Base-by-base conservation (phyloP, 2,113 vertebrate genomes). In the Triplophysa rosa region DNA sequence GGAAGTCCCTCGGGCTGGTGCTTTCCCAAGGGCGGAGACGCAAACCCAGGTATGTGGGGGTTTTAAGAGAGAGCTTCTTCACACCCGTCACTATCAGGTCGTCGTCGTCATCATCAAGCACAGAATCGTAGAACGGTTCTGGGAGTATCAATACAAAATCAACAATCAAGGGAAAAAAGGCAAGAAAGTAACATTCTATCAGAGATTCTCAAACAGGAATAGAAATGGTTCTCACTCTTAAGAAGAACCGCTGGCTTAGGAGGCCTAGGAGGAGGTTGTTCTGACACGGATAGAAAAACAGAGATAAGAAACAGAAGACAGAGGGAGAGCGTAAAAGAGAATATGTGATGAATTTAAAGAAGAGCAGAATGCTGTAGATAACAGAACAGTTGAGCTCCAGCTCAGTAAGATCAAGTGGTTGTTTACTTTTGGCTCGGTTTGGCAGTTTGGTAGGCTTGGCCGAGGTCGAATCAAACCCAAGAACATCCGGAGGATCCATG, bases 401-500 rank as follows among this genome's bases (percentile, higher is more conserved):
- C 33, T 80, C 45, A 72, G 19, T 17, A 56, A 74, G 8, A 40
- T 62, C 14, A 65, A 65, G 2, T 8, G 3, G 7, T 56, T 10
- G 75, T 90, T 94, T 92, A 99, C 98, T 98, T 93, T 96, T 99
- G 75, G 93, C 77, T 68, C 98, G 95, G 86, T 95, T 95, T 21
- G 95, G 95, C 69, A 97, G 95, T 82, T 95, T 97, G 7, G 95
- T 94, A 49, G 95, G 95, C 74, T 91, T 93, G 33, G 95, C 89
- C 24, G 85, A 17, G 1, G 90, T 93, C 0, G 91, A 88, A 5
- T 97, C 95, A 89, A 96, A 89, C 1, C 95, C 96, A 78, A 99
- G 91, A 84, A 99, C 84, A 81, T 99, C 97, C 1, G 97, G 98
- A 67, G 98, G 98, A 77, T 99, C 96, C 98, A 99, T 98, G 70